Evolutionary conservation across 1,140 invertebrate genomes (phyloP), one percentile per base, ranked within the genome.

Genomic region (Lutraria rhynchaena): DNA sequence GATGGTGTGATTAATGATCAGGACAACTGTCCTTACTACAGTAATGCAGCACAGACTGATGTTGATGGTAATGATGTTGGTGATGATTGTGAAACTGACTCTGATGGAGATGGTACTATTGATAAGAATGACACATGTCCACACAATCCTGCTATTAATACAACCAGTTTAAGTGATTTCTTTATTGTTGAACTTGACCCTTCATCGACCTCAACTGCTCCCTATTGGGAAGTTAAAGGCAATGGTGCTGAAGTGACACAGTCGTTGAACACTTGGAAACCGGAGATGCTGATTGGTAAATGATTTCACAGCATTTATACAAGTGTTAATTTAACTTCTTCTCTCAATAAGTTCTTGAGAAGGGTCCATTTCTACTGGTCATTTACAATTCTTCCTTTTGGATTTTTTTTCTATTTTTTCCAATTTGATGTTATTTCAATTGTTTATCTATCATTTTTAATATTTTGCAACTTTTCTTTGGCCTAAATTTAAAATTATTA

Each of bases 21-120:
- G 15, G 88, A 89, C 86, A 97, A 97, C 88, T 97, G 96, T 90
- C 94, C 94, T 0, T 92, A 92, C 46, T 92, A 93, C 0, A 90
- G 94, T 3, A 97, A 81, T 31, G 1, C 49, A n/a, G 65, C 17
- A n/a, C 77, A 81, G 37, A 57, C 22, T 33, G 77, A 81, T 29
- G 46, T 70, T 22, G 67, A 81, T 37, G 67, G 67, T n/a, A 81
- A 87, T 65, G 55, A 71, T 9, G 60, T 82, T 22, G 87, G 87
- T 27, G 87, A 88, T 61, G 82, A 46, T 49, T 88, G 87, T 76
- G 76, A 80, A 31, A 35, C 57, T 17, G 78, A 87, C 46, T 78
- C 75, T 0, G 60, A 81, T 35, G 85, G 86, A 29, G 71, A 83
- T 41, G 49, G 35, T 31, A 33, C 57, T 63, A 19, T 41, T 19